These are phyloP conservation scores for Ferrisia virgata DNA, from an alignment of 2,888 invertebrate species.

Conservation along the genomic window DNA sequence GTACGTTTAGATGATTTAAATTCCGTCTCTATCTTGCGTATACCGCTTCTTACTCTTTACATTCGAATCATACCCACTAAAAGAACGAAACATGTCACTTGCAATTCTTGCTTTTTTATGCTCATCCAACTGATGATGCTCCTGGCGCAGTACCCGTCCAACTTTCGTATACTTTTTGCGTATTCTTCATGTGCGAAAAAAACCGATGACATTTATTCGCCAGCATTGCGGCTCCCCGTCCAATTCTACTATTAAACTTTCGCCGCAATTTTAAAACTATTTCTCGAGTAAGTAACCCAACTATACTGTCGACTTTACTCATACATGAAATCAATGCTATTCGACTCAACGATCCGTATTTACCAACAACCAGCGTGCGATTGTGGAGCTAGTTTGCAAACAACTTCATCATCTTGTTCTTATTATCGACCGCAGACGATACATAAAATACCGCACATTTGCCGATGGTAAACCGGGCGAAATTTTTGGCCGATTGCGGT, in stretches of 20 bases:
- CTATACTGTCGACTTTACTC: not conserved
- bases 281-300: not conserved
- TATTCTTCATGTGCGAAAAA: not conserved
- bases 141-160: not conserved
- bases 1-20: too few relatives aligned
- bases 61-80: too few relatives aligned
- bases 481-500: too few relatives aligned
- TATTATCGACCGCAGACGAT: too few relatives aligned
- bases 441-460: too few relatives aligned
- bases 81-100: not conserved
- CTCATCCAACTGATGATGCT: not conserved
- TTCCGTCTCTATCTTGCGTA: too few relatives aligned
- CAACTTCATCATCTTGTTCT: not conserved
- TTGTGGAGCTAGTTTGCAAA: not conserved
- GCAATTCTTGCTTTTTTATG: not conserved
- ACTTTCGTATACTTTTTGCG: not conserved
- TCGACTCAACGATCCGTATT: not conserved
- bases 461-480: too few relatives aligned
- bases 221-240: not conserved
- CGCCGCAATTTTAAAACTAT: not conserved
- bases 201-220: not conserved
- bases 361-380: too few relatives aligned
- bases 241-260: not conserved
- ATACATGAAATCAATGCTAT: not conserved
- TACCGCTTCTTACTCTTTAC: too few relatives aligned